A percentile compares a stretch with the other conserved stretches of the same genome.
Conservation (phyloP, 1,140 invertebrate genomes). For the Arion vulgaris region DNA sequence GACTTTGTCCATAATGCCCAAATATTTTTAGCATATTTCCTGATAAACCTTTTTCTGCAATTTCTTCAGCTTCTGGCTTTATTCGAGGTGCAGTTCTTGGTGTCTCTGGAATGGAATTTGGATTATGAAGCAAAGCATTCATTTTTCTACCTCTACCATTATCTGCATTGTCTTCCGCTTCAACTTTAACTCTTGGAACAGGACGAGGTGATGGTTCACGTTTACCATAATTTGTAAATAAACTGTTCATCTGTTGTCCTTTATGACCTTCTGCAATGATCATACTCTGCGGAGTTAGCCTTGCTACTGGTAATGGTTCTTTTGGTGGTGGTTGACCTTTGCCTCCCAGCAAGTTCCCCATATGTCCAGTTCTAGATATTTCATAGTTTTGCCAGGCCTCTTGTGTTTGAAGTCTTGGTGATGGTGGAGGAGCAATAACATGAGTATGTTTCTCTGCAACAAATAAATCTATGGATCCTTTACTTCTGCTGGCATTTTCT, state of each 20-base stretch:
- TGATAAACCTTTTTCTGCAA: slow-evolving; percentile 53
- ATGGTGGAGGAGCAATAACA: slow-evolving; percentile 48
- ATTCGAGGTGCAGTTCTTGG: slow-evolving; percentile 51
- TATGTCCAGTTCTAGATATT: slow-evolving; percentile 56
- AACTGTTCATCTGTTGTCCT: slow-evolving; percentile 51
- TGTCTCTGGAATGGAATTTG: slow-evolving; percentile 41
- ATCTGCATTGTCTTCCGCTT: slow-evolving; percentile 58
- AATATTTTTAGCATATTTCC: slow-evolving; percentile 59
- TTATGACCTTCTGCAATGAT: slow-evolving; percentile 58
- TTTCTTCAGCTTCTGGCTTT: slow-evolving; percentile 57
- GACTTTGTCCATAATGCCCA: slow-evolving; percentile 56
- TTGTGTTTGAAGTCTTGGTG: slow-evolving; percentile 56
- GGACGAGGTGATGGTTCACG: slow-evolving; percentile 52
- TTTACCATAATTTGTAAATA: slow-evolving; percentile 60
- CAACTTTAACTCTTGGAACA: slow-evolving; percentile 61
- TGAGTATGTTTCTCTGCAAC: slow-evolving; percentile 38
- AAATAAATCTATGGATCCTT: slow-evolving; percentile 58
- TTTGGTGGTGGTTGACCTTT: slow-evolving; percentile 49
- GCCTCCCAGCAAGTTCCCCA: slow-evolving; percentile 56
- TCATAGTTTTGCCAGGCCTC: slow-evolving; percentile 56
- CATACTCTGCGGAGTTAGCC: slow-evolving; percentile 60
- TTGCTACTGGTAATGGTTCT: slow-evolving; percentile 48
- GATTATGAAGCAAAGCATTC: slow-evolving; percentile 52
- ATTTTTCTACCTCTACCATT: slow-evolving; percentile 58
- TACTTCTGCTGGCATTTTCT: slow-evolving; percentile 49